A percentile compares a stretch with the other conserved stretches of the same genome.
phyloP scores from a whole-genome alignment of 2,113 vertebrate genomes.

The Galemys pyrenaicus region DNA sequence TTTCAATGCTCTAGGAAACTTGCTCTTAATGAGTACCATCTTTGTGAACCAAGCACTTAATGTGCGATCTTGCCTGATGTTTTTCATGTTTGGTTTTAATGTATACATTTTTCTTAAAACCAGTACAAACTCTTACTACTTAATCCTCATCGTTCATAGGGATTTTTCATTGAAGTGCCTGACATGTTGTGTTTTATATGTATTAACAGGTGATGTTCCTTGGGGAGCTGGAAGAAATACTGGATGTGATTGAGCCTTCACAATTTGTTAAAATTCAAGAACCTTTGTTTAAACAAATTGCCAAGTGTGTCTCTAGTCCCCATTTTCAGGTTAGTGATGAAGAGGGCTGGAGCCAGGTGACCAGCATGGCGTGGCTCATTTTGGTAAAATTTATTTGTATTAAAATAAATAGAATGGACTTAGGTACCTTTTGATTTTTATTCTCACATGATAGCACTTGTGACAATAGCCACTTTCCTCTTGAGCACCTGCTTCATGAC shows the following conservation, averaged over 20 bases:
- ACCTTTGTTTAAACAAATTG: slow-evolving; percentile 99
- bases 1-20: background rate
- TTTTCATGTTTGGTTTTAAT: background rate
- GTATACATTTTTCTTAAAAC: background rate
- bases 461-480: background rate
- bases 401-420: background rate
- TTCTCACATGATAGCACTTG: background rate
- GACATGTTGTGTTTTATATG: slow-evolving; percentile 56
- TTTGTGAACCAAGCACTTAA: background rate
- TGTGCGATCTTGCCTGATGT: background rate
- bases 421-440: background rate
- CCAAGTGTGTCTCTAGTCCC: slow-evolving; percentile 98
- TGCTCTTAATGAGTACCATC: background rate
- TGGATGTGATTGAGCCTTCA: slow-evolving; percentile 98
- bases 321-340: slow-evolving; percentile 95
- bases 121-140: background rate
- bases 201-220: slow-evolving; percentile 96
- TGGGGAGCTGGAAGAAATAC: slow-evolving; percentile 98
- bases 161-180: background rate
- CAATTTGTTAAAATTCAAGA: slow-evolving; percentile 99
- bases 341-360: background rate
- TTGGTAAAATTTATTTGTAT: background rate
- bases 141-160: background rate
- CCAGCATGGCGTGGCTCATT: background rate
- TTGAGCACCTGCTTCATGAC: background rate